phyloP scores from a whole-genome alignment of 2,888 invertebrate species.

The Poecilus cupreus region DNA sequence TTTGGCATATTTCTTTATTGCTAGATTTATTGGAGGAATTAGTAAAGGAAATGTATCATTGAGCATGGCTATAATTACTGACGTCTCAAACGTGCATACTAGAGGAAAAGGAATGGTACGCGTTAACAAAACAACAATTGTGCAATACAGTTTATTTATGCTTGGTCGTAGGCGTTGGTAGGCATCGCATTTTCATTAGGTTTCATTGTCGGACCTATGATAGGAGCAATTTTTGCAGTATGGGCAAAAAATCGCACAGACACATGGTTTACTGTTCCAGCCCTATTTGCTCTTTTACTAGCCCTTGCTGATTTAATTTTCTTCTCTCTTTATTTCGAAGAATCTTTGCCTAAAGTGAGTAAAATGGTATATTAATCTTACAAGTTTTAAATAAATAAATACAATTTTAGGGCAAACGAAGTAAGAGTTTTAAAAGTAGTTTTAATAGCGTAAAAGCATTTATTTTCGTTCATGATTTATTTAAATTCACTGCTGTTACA shows the following conservation, averaged over 20 bases:
- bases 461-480: constrained; percentile 70
- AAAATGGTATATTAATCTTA: neutral
- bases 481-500: constrained; percentile 82
- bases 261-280: constrained; percentile 88
- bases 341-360: constrained; percentile 85
- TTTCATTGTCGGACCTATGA: constrained; percentile 96
- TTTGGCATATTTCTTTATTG: constrained; percentile 92
- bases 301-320: constrained; percentile 86
- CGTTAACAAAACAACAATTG: neutral
- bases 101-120: constrained; percentile 94
- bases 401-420: constrained; percentile 80
- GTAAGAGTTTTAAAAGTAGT: constrained; percentile 78
- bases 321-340: constrained; percentile 83
- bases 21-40: constrained; percentile 94
- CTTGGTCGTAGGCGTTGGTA: constrained; percentile 87
- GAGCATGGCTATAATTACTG: constrained; percentile 95
- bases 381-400: constrained; percentile 61
- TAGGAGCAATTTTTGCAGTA: constrained; percentile 91
- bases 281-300: constrained; percentile 83
- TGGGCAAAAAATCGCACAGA: constrained; percentile 79
- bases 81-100: constrained; percentile 88
- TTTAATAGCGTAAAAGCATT: constrained; percentile 70
- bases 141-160: constrained; percentile 51
- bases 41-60: constrained; percentile 98
- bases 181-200: constrained; percentile 98